Conservation (phyloP, 92 coral and sea anemone species). For the Anthopleura xanthogrammica region DNA sequence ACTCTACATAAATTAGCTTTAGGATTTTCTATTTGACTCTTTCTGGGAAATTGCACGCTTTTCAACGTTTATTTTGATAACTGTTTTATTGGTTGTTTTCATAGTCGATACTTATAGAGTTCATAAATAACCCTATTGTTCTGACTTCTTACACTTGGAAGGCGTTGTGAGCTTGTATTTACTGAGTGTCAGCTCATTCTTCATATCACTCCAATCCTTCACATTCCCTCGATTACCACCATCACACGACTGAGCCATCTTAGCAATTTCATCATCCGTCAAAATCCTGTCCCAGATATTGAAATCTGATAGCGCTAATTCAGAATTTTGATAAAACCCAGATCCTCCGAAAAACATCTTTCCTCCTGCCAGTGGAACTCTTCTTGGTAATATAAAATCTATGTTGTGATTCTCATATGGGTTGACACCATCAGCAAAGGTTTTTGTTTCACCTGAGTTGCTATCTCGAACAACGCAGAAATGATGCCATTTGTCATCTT, state of each 20-base stretch:
- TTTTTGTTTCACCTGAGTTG: neutral
- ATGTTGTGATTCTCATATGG: neutral
- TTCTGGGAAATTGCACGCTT: no score
- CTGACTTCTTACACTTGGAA: neutral
- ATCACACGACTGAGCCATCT: conserved; percentile 4
- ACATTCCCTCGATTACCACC: neutral
- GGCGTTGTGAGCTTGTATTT: neutral
- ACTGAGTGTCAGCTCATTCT: neutral
- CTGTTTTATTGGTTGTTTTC: no score
- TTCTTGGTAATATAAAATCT: neutral
- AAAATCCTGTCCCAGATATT: conserved; percentile 13
- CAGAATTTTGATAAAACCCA: neutral
- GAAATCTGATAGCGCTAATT: neutral
- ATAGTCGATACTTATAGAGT: no score
- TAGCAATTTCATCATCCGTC: neutral
- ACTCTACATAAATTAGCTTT: no score
- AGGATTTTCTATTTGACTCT: no score
- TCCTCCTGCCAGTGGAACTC: neutral
- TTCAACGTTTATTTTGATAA: neutral
- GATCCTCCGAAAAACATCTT: neutral
- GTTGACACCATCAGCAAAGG: neutral
- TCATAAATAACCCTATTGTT: no score
- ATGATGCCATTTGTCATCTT: conserved; percentile 3
- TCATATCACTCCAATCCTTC: neutral
- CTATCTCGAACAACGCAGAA: neutral